Conservation (phyloP, 64 coral and sea anemone genomes). For the Acropora tenuis region DNA sequence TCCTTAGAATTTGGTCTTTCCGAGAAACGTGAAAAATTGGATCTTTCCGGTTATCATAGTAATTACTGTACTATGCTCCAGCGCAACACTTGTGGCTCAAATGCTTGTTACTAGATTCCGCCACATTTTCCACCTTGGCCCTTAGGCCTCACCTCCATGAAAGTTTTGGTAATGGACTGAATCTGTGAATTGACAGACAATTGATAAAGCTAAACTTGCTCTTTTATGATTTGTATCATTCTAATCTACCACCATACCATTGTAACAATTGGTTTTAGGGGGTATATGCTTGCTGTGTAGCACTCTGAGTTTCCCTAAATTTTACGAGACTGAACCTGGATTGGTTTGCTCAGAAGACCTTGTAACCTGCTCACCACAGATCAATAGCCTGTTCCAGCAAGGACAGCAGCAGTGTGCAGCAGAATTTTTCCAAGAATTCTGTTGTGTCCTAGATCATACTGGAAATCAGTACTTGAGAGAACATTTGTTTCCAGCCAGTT, state of each 20-base stretch:
- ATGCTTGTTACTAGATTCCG: background rate
- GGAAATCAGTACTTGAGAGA: background rate
- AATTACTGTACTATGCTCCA: background rate
- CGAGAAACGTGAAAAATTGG: background rate
- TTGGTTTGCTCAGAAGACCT: background rate
- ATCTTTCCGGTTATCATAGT: background rate
- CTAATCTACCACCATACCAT: too few species aligned
- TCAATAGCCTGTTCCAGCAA: background rate
- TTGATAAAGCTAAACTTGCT: too few species aligned
- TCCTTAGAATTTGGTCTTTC: background rate
- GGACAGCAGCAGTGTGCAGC: conserved; percentile 52
- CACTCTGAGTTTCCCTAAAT: too few species aligned
- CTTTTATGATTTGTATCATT: too few species aligned
- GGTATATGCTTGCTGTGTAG: too few species aligned
- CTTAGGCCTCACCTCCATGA: background rate
- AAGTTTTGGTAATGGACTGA: background rate
- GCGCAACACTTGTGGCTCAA: background rate
- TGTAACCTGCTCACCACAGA: conserved; percentile 1
- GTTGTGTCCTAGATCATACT: background rate
- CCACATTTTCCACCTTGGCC: background rate
- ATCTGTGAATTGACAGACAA: too few species aligned
- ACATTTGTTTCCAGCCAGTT: too few species aligned
- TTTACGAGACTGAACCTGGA: too few species aligned
- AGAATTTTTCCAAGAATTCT: conserved; percentile 43
- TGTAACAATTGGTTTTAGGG: too few species aligned